Base-by-base conservation (phyloP, 2,113 vertebrate species). In the Lophius piscatorius region DNA sequence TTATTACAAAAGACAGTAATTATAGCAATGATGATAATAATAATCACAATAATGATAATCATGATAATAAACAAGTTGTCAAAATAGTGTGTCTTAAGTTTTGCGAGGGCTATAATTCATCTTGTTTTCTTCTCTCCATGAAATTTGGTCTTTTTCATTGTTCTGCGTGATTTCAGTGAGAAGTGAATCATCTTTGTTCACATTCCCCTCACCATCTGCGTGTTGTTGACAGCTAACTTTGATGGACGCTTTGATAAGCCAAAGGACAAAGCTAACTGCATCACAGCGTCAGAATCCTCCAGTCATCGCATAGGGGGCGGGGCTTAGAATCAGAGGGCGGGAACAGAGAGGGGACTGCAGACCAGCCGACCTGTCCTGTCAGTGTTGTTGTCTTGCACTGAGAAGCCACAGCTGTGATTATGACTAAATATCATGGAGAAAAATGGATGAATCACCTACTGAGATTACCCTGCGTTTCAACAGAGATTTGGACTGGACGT, bases 111-210 rank as follows among this genome's bases (percentile, higher is more conserved):
- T n/a, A n/a, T n/a, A n/a, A n/a, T n/a, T n/a, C n/a, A n/a, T n/a
- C n/a, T n/a, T n/a, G n/a, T n/a, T n/a, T n/a, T n/a, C n/a, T n/a
- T n/a, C n/a, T n/a, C n/a, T n/a, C n/a, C n/a, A 36, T 10, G 1
- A 10, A 29, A 24, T 18, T 45, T 41, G n/a, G 29, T 31, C 34
- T 65, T 62, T 63, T 9, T 44, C 63, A 50, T 65, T 61, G 76
- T 84, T 76, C 73, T 59, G 40, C 7, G 6, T 11, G 45, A 42
- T 24, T 20, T 26, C 50, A 44, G 17, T 1, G 20, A 46, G 28
- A 28, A 49, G 46, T 44, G 38, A 46, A 63, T 81, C 67, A 87
- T 63, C 76, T 85, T 81, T 81, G 78, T 86, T 80, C 69, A 72
- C 61, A 13, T 38, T 58, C 52, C 22, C 29, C 20, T 17, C 62